Percentiles rank a stretch among this genome's conserved stretches.
Conservation (phyloP, 2,797 vertebrate species). For the Melanotaenia parkinsoni region DNA sequence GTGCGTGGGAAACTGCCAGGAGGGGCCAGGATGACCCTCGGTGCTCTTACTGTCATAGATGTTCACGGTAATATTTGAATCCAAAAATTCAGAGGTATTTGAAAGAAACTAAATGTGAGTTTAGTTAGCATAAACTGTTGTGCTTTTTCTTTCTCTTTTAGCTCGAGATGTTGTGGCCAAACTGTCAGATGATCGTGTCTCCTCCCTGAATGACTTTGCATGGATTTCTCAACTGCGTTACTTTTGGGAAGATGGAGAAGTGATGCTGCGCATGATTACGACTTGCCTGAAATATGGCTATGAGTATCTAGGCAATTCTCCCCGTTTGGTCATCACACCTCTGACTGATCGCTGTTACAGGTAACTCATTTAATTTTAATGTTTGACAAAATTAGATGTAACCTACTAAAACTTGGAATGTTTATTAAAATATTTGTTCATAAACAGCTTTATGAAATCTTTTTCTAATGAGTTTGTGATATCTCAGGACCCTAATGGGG, state of each 20-base stretch:
- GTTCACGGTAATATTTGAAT: slow-evolving; percentile 87
- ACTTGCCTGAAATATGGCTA: slow-evolving; percentile 92
- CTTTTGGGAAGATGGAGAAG: slow-evolving; percentile 87
- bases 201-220: slow-evolving; percentile 89
- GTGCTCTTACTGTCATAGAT: slow-evolving; percentile 92
- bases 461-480: slow-evolving; percentile 11
- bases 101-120: neutral
- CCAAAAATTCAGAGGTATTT: slow-evolving; percentile 1
- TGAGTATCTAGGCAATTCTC: slow-evolving; percentile 94
- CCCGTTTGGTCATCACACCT: slow-evolving; percentile 91
- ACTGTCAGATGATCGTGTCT: slow-evolving; percentile 82
- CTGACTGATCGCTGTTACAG: slow-evolving; percentile 95
- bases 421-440: neutral
- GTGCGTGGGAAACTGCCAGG: slow-evolving; percentile 91
- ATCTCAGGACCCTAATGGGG: slow-evolving; percentile 91
- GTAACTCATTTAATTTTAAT: slow-evolving; percentile 66
- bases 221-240: slow-evolving; percentile 96
- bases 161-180: slow-evolving; percentile 87
- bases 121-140: neutral
- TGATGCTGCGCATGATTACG: slow-evolving; percentile 92
- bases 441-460: neutral
- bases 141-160: slow-evolving; percentile 48
- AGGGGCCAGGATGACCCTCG: slow-evolving; percentile 91
- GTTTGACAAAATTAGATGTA: neutral
- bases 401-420: neutral